Base-by-base conservation (phyloP, 2,888 invertebrate genomes). In the Neoitamus cyanurus region DNA sequence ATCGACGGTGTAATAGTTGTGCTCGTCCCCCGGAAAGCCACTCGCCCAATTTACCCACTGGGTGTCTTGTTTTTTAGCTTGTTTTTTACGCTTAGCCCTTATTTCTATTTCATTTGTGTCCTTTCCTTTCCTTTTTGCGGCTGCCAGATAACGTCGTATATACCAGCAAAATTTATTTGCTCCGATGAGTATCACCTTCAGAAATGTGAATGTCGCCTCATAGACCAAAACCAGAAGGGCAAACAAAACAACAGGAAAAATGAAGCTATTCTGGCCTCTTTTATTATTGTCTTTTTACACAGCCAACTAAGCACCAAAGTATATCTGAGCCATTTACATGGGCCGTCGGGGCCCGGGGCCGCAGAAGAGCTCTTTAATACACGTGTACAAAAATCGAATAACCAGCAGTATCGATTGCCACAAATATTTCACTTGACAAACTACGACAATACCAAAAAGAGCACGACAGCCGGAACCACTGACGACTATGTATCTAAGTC, bases 261-360 rank as follows among this genome's bases (percentile, higher is more conserved):
- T 37, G 7, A 77, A 77, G 77, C 25, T 77, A 77, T 77, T 42
- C 42, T 13, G 30, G 37, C 77, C 42, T 77, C 20, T 73, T 28
- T 77, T 42, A 46, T 77, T 46, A 77, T 37, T 77, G 28, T 46
- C 42, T 77, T 77, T 77, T 46, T 77, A 42, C 77, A 46, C 46
- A 20, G 9, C 6, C n/a, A 77, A 77, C 20, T 37, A 77, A 46
- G 46, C 75, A 77, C 75, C 70, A 70, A 20, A 77, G 28, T 42
- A 42, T 77, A 46, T 36, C 37, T n/a, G 46, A 58, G 58, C 25
- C 46, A 77, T 77, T 77, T 77, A 77, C 46, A 77, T 46, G 20
- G 58, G 15, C 15, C 9, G 11, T 20, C 15, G 20, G 20, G 48
- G n/a, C 15, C 48, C 4, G 20, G 25, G 20, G 9, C 7, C 42